Conservation (phyloP, 2,113 vertebrate genomes). For the Phaethornis superciliosus region DNA sequence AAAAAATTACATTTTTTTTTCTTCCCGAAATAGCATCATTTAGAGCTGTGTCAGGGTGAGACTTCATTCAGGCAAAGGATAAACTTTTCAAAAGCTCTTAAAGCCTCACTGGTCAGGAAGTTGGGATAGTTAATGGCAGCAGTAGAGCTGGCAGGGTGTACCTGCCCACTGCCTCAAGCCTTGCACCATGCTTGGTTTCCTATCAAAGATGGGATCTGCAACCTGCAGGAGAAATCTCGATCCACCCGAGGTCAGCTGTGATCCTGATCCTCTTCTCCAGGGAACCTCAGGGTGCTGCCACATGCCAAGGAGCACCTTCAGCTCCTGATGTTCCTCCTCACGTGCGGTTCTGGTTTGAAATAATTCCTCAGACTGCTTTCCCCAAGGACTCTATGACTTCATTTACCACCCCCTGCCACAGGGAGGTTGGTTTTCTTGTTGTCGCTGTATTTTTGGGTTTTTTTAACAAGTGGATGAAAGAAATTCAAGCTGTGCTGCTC, state of each 20-base stretch:
- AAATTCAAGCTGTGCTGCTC: constrained; percentile 4
- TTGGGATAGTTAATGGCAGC: background rate
- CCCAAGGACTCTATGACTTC: background rate
- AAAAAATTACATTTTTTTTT: background rate
- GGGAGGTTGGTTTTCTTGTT: background rate
- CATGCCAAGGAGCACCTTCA: background rate
- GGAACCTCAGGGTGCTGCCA: background rate
- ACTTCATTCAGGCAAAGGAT: background rate
- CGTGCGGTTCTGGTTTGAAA: accelerated
- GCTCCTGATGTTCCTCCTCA: background rate
- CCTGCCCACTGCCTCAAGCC: background rate
- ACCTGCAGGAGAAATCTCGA: background rate
- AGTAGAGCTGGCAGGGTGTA: background rate
- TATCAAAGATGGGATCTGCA: accelerated
- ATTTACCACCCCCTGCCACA: background rate
- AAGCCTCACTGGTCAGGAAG: background rate
- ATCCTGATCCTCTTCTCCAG: background rate
- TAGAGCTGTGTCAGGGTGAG: background rate
- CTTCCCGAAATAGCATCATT: background rate
- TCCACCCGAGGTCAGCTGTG: accelerated
- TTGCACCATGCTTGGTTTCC: background rate
- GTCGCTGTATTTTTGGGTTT: background rate
- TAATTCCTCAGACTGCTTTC: background rate
- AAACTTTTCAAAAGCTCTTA: background rate
- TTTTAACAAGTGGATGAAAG: background rate